phyloP scores from a whole-genome alignment of 1,140 invertebrate species.

The Vanessa atalanta region DNA sequence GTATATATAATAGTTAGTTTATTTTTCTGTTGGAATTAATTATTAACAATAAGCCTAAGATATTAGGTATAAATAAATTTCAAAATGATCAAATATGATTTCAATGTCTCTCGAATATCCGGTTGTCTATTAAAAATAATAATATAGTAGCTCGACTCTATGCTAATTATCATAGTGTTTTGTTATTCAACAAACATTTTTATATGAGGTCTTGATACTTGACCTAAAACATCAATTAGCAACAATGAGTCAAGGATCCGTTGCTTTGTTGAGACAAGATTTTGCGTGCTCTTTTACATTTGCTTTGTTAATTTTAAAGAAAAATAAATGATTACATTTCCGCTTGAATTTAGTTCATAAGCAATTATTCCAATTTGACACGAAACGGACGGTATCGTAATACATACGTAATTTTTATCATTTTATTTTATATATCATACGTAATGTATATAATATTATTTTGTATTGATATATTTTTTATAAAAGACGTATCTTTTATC shows the following conservation, averaged over 20 bases:
- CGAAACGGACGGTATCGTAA: background rate
- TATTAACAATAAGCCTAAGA: background rate
- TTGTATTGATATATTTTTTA: too few species aligned
- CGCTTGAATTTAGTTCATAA: conserved; percentile 1
- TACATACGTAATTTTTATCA: too few species aligned
- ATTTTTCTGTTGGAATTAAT: too few species aligned
- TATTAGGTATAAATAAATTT: background rate
- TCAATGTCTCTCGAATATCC: background rate
- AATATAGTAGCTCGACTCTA: background rate
- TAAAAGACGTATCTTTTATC: too few species aligned
- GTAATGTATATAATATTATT: too few species aligned
- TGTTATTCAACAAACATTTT: conserved; percentile 22
- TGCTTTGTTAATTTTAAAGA: background rate
- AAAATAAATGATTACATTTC: background rate
- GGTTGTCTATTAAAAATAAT: background rate
- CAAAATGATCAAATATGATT: too few species aligned
- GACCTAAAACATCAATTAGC: conserved; percentile 14
- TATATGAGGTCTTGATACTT: conserved; percentile 18
- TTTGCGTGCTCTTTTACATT: conserved; percentile 2
- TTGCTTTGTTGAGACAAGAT: background rate
- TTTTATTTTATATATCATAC: too few species aligned
- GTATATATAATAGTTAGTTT: too few species aligned
- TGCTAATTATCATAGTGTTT: conserved; percentile 1
- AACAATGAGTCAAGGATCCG: conserved; percentile 12
- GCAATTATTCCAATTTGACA: background rate